These are phyloP conservation scores for Sisyra nigra DNA, from an alignment of 2,888 invertebrate genomes.

Conservation along the genomic window DNA sequence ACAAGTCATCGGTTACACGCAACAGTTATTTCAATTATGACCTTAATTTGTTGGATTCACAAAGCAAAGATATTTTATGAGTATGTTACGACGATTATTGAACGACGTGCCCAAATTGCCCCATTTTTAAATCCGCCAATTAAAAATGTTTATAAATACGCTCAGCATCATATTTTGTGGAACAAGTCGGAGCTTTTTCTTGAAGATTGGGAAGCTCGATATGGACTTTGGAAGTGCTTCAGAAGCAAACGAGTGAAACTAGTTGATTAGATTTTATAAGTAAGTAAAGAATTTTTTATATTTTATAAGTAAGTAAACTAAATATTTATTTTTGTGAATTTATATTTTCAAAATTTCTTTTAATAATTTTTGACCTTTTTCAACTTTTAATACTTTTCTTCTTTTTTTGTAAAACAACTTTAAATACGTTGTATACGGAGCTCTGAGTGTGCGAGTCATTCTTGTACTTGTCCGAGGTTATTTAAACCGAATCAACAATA, in stretches of 20 bases:
- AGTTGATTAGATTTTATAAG: too few species aligned
- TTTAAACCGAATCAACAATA: too few species aligned
- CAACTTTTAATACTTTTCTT: too few species aligned
- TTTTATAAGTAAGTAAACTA: too few species aligned
- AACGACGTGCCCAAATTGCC: slow-evolving; percentile 38
- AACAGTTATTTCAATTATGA: slow-evolving; percentile 38
- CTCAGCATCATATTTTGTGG: slow-evolving; percentile 38
- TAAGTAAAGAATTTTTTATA: too few species aligned
- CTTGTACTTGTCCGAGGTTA: too few species aligned
- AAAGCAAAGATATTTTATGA: slow-evolving; percentile 37
- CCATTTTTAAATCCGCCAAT: slow-evolving; percentile 48
- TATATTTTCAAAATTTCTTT: too few species aligned
- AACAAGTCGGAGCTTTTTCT: slow-evolving; percentile 44
- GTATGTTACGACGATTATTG: slow-evolving; percentile 38
- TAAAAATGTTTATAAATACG: slow-evolving; percentile 32
- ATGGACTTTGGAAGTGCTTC: slow-evolving; percentile 45
- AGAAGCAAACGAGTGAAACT: background rate
- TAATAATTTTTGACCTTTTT: too few species aligned
- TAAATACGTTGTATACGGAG: too few species aligned
- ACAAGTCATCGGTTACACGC: slow-evolving; percentile 38
- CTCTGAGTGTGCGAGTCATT: too few species aligned
- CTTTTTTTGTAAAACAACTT: too few species aligned
- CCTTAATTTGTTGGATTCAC: slow-evolving; percentile 44
- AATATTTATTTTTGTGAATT: too few species aligned
- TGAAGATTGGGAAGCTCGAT: slow-evolving; percentile 47